Percentiles rank a stretch among this genome's conserved stretches.
Conservation (phyloP, 2,888 invertebrate species). For the Piscicola geometra region DNA sequence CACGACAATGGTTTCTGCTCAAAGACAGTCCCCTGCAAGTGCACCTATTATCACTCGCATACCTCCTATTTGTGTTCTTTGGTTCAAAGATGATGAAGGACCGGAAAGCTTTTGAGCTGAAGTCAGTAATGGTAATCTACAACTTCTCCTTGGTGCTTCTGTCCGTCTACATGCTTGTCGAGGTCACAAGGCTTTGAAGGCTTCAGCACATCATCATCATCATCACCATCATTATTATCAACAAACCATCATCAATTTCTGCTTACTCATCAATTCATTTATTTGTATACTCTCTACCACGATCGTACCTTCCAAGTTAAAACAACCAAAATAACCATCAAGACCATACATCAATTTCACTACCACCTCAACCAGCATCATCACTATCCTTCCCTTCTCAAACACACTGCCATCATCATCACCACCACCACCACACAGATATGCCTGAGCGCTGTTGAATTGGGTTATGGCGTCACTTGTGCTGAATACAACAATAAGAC, state of each 20-base stretch:
- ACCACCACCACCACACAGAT: constrained; percentile 46
- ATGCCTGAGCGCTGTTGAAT: constrained; percentile 47
- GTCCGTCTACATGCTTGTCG: constrained; percentile 76
- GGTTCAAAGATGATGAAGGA: constrained; percentile 78
- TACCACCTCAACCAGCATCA: too few species aligned
- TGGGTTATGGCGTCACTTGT: constrained; percentile 50
- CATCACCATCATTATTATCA: too few species aligned
- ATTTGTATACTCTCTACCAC: too few species aligned
- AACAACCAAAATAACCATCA: too few species aligned
- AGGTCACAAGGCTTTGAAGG: too few species aligned
- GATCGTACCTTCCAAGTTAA: too few species aligned
- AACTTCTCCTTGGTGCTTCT: constrained; percentile 77
- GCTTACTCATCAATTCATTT: too few species aligned
- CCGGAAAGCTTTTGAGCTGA: constrained; percentile 70
- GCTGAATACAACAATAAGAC: constrained; percentile 48
- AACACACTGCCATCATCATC: too few species aligned
- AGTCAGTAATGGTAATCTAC: constrained; percentile 73
- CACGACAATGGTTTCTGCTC: constrained; percentile 51
- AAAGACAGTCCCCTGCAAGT: constrained; percentile 50
- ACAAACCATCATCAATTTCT: too few species aligned
- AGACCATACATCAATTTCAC: too few species aligned
- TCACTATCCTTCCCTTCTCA: too few species aligned
- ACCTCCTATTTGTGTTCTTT: constrained; percentile 62
- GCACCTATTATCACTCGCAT: constrained; percentile 49
- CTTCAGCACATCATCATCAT: too few species aligned